Evolutionary conservation across 2,888 invertebrate genomes (phyloP).

Genomic region (Drosophila borborema): DNA sequence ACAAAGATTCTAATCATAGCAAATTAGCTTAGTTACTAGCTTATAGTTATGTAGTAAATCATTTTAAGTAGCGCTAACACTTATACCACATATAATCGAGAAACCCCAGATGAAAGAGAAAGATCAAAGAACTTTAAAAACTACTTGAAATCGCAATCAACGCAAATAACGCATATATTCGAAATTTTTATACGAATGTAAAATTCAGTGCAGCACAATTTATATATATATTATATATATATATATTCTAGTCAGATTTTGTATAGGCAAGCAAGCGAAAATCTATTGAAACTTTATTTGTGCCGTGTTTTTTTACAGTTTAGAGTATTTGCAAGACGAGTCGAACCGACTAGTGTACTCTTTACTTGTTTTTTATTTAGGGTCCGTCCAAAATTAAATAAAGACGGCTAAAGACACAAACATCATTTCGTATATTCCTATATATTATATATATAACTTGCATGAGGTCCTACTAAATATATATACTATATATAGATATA

Average conservation of each 20-base stretch:
- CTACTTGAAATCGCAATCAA: conserved; percentile 55
- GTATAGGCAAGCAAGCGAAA: conserved; percentile 11
- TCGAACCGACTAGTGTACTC: neutral
- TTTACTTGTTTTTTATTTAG: conserved; percentile 38
- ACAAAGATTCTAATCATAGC: conserved; percentile 27
- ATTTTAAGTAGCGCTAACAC: conserved; percentile 37
- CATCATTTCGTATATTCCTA: conserved; percentile 13
- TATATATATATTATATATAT: conserved; percentile 7
- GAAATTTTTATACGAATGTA: conserved; percentile 26
- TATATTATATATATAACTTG: conserved; percentile 4
- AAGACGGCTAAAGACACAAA: neutral
- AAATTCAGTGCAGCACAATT: conserved; percentile 36
- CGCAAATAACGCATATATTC: conserved; percentile 40
- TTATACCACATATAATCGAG: conserved; percentile 12
- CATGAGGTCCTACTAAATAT: conserved; percentile 14
- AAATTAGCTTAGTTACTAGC: conserved; percentile 33
- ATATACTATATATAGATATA: conserved; percentile 9
- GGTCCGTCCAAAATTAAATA: conserved; percentile 66
- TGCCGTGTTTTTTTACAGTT: conserved; percentile 31
- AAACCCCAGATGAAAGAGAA: conserved; percentile 14
- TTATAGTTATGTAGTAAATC: conserved; percentile 40
- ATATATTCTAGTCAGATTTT: conserved; percentile 49
- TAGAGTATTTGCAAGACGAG: neutral
- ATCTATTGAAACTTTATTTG: conserved; percentile 31
- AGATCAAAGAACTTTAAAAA: conserved; percentile 10